Evolutionary conservation across 2,797 vertebrate species (phyloP).

Genomic region (Stomatorhinus walkeri): DNA sequence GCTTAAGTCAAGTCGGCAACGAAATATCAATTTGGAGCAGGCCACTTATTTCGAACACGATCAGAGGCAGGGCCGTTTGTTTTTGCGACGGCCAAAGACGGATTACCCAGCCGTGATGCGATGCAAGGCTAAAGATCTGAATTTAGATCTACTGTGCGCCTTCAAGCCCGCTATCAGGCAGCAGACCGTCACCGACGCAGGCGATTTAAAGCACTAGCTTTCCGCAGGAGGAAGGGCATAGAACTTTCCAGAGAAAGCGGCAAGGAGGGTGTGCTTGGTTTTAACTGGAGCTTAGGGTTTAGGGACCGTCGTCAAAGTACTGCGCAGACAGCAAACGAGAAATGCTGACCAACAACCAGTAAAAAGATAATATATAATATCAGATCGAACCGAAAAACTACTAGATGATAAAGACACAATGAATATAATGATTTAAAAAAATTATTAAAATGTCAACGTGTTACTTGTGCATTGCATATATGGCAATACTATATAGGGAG

Average conservation of each 20-base stretch:
- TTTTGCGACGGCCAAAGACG: neutral
- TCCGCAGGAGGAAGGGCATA: conserved; percentile 45
- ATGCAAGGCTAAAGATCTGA: neutral
- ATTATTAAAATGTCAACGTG: neutral
- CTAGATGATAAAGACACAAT: neutral
- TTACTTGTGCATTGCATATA: neutral
- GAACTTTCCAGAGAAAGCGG: conserved; percentile 66
- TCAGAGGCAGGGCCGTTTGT: neutral
- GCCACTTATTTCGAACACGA: neutral
- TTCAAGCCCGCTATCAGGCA: neutral
- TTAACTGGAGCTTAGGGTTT: neutral
- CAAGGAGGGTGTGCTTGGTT: conserved; percentile 10
- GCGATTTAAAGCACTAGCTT: conserved; percentile 23
- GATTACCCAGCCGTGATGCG: neutral
- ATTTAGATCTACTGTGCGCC: neutral
- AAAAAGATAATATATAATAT: neutral
- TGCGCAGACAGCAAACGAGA: neutral
- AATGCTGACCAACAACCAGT: neutral
- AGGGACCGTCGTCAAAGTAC: neutral
- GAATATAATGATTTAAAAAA: neutral
- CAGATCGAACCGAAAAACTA: neutral
- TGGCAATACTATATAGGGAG: neutral
- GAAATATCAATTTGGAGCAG: neutral
- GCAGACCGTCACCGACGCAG: neutral
- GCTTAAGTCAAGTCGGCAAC: neutral